These are phyloP conservation scores for Mechanitis messenoides DNA, from an alignment of 2,888 invertebrate species.

Conservation along the genomic window DNA sequence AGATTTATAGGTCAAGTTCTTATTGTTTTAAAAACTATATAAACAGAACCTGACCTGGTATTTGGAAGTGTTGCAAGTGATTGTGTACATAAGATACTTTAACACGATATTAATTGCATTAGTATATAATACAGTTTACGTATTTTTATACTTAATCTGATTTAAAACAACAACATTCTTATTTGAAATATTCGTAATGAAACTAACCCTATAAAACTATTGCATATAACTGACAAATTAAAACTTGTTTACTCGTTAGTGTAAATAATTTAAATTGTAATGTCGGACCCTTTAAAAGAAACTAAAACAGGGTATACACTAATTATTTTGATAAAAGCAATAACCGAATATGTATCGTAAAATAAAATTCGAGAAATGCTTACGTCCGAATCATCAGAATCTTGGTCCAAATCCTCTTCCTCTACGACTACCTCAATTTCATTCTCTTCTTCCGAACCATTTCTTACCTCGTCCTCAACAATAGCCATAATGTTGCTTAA, in stretches of 20 bases:
- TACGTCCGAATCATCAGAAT: constrained; percentile 68
- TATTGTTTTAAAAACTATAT: neutral
- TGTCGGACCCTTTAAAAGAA: constrained; percentile 3
- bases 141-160: no score
- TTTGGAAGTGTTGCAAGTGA: no score
- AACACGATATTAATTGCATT: no score
- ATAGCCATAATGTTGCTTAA: constrained; percentile 57
- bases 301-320: neutral
- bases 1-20: neutral
- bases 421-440: constrained; percentile 68
- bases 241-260: neutral
- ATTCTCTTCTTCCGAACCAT: constrained; percentile 69
- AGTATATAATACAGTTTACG: no score
- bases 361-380: constrained; percentile 33
- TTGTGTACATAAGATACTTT: no score
- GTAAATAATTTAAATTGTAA: neutral
- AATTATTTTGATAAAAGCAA: constrained; percentile 7
- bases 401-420: constrained; percentile 63
- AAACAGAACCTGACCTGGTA: neutral
- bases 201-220: no score
- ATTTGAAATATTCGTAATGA: no score
- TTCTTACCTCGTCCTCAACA: constrained; percentile 67
- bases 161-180: no score
- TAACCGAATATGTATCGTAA: constrained; percentile 2
- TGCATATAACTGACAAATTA: no score